These are phyloP conservation scores for Cyprinella venusta DNA, from an alignment of 2,797 vertebrate genomes.

Conservation along the genomic window DNA sequence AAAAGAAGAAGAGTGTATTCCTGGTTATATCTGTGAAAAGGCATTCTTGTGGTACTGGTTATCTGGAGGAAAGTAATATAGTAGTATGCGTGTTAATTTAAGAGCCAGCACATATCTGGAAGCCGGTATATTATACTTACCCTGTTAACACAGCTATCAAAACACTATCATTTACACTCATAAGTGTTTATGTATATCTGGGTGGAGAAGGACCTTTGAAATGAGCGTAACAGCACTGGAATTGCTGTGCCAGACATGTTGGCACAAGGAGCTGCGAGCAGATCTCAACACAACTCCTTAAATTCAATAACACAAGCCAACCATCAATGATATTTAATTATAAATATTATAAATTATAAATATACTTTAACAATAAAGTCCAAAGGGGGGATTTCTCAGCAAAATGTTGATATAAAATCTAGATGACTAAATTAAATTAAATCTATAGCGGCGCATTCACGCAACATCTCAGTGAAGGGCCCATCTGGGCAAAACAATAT, in stretches of 20 bases:
- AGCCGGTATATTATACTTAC: not conserved
- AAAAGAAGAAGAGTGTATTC: not conserved
- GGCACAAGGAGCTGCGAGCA: not conserved
- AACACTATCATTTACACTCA: slow-evolving; percentile 18
- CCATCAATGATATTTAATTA: not conserved
- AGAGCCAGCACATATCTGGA: not conserved
- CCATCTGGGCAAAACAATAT: slow-evolving; percentile 16
- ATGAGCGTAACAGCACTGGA: not conserved
- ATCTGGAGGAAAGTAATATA: not conserved
- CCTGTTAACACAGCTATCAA: not conserved
- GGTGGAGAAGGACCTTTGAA: not conserved
- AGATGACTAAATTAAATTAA: not conserved
- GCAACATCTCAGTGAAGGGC: not conserved
- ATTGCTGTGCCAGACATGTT: not conserved
- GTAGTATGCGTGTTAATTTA: not conserved
- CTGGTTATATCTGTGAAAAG: not conserved
- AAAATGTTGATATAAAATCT: not conserved
- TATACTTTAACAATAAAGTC: not conserved
- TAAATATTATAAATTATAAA: too few relatives aligned
- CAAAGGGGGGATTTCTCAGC: not conserved
- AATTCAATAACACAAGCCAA: not conserved
- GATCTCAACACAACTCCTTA: not conserved
- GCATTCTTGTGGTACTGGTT: not conserved
- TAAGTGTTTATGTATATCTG: slow-evolving; percentile 24
- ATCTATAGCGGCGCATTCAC: not conserved